Evolutionary conservation across 2,888 invertebrate species (phyloP), one percentile per base, ranked within the genome.

Genomic region (Epirrhoe alternata): DNA sequence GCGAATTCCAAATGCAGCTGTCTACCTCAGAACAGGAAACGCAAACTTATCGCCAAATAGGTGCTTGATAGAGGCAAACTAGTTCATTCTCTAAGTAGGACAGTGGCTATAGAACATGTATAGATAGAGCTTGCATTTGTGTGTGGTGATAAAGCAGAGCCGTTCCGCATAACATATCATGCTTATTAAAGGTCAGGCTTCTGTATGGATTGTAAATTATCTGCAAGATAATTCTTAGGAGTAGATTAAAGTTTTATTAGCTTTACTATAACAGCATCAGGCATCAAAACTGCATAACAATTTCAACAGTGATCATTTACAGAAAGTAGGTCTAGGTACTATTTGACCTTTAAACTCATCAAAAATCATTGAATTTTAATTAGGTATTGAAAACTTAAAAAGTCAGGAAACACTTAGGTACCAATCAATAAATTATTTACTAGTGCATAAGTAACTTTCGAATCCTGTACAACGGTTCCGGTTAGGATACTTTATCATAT

Each of bases 1-100:
- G 58, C 65, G 68, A 74, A 79, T 77, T 77, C 69, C 71, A 71
- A 73, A 68, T 72, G 61, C 69, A 64, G 69, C 64, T 72, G 73
- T 60, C 64, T 64, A 63, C 70, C 61, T 70, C 59, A 68, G 72
- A 79, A 77, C 82, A 83, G 83, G 83, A 83, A 82, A 81, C 74
- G 70, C 66, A 77, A 35, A 42, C 10, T 42, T 74, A 68, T 64
- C 66, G 69, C 60, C 76, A 74, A 76, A 76, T 77, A 75, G 75
- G 72, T 74, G 74, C 72, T 73, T 68, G 61, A 58, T 76, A 74
- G 74, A 80, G 80, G 82, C 70, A 73, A 82, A 80, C 82, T 74
- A 75, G 82, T 83, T 75, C 71, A 69, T 65, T 73, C 71, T 75
- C 71, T 62, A 73, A 73, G 72, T 75, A 74, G 72, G 66, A 76